phyloP scores from a whole-genome alignment of 2,797 vertebrate genomes.

The Aplochiton taeniatus region DNA sequence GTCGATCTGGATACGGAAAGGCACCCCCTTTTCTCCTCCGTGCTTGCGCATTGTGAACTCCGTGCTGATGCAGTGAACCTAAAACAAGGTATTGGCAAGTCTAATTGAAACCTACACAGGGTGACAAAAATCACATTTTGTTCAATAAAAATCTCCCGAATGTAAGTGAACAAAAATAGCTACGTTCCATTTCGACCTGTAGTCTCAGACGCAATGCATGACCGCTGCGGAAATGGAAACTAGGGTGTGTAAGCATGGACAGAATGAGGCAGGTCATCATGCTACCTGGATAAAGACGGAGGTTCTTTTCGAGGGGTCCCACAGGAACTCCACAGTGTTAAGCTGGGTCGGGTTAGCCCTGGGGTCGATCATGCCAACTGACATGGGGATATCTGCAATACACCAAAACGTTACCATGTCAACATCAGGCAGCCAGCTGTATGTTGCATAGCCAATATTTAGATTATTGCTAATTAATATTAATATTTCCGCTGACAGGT shows the following conservation, averaged over 20 bases:
- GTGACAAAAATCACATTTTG: background rate
- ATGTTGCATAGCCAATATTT: too few species aligned
- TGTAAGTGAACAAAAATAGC: background rate
- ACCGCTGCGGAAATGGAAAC: constrained; percentile 4
- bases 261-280: constrained; percentile 18
- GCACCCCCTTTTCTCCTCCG: constrained; percentile 94
- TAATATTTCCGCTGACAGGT: too few species aligned
- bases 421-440: too few species aligned
- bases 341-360: constrained; percentile 94
- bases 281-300: constrained; percentile 96
- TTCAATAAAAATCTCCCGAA: constrained; percentile 7
- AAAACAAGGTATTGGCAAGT: constrained; percentile 15
- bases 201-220: constrained; percentile 8
- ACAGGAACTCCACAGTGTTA: constrained; percentile 96
- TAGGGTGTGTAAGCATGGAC: background rate
- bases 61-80: constrained; percentile 98
- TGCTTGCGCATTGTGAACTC: constrained; percentile 98
- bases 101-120: background rate
- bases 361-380: constrained; percentile 94
- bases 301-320: constrained; percentile 94
- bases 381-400: constrained; percentile 93
- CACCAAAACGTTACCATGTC: constrained; percentile 41
- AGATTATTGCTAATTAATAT: too few species aligned
- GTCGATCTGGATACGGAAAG: constrained; percentile 94
- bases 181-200: background rate